These are phyloP conservation scores for Apostichopus japonicus DNA, from an alignment of 35 echinoderm and acorn worm species.

Conservation along the genomic window DNA sequence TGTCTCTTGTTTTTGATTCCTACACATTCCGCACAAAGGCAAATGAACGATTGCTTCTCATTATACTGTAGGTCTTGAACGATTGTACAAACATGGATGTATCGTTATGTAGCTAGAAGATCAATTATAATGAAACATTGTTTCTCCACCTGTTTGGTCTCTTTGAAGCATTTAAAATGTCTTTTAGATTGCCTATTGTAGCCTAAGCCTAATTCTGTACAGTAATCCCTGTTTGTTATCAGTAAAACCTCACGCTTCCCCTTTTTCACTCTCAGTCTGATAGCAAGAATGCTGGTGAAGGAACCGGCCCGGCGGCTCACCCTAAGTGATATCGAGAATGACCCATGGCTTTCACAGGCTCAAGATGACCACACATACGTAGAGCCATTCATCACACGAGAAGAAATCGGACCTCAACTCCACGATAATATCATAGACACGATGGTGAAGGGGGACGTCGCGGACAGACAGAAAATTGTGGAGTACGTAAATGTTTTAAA, in stretches of 20 bases:
- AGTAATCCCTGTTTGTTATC: no score
- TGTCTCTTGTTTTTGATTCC: no score
- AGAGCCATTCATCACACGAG: conserved; percentile 81
- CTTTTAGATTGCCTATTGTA: no score
- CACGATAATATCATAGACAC: conserved; percentile 81
- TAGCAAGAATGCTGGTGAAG: conserved; percentile 84
- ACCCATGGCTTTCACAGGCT: conserved; percentile 72
- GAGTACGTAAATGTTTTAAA: conserved; percentile 63
- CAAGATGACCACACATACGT: conserved; percentile 1
- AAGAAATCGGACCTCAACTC: conserved; percentile 76
- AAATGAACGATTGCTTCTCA: no score
- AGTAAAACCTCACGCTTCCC: not conserved
- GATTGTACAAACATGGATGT: no score
- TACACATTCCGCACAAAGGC: no score
- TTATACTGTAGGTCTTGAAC: no score
- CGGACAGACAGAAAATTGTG: conserved; percentile 76
- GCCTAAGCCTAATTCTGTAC: no score
- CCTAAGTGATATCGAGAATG: conserved; percentile 82
- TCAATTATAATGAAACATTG: no score
- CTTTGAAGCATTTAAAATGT: no score
- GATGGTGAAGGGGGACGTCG: conserved; percentile 86
- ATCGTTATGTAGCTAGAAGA: no score
- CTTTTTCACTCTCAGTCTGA: conserved; percentile 66
- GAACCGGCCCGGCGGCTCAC: conserved; percentile 73
- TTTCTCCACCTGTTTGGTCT: no score